These are phyloP conservation scores for Theristus sp. DNA, from an alignment of 2,888 invertebrate genomes.

Conservation along the genomic window DNA sequence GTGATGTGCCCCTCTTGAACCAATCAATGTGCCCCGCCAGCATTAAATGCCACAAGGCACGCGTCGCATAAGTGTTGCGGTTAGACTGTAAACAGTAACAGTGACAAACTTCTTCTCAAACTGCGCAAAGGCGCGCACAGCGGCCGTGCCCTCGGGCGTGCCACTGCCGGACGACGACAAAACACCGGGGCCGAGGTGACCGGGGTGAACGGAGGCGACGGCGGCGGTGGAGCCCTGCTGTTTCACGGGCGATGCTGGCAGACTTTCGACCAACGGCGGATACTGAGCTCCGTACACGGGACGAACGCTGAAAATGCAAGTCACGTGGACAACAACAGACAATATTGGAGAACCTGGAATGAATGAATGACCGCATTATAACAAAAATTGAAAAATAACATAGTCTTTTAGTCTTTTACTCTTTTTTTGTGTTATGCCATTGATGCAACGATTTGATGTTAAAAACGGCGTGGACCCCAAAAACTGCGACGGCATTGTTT, in stretches of 20 bases:
- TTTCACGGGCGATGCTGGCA: not conserved
- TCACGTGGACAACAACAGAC: not conserved
- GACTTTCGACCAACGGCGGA: not conserved
- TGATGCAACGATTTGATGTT: too few relatives aligned
- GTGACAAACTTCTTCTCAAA: not conserved
- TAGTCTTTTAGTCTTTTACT: too few relatives aligned
- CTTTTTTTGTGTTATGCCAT: too few relatives aligned
- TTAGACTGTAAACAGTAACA: too few relatives aligned
- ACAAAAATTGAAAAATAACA: not conserved
- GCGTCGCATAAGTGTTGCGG: too few relatives aligned
- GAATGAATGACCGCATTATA: not conserved
- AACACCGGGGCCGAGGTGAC: not conserved
- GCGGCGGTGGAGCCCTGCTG: not conserved
- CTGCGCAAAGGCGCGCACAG: not conserved
- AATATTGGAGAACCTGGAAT: not conserved
- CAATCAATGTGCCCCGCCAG: not conserved
- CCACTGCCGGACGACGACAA: not conserved
- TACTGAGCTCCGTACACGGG: constrained; percentile 2
- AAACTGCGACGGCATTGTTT: too few relatives aligned
- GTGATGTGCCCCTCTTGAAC: too few relatives aligned
- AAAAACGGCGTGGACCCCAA: too few relatives aligned
- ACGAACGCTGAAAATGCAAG: not conserved
- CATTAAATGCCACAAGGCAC: not conserved
- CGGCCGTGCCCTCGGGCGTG: not conserved
- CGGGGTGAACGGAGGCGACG: not conserved